Percentiles rank a stretch among this genome's conserved stretches.
phyloP scores from a whole-genome alignment of 2,113 vertebrate species.

The Nettapus auritus region DNA sequence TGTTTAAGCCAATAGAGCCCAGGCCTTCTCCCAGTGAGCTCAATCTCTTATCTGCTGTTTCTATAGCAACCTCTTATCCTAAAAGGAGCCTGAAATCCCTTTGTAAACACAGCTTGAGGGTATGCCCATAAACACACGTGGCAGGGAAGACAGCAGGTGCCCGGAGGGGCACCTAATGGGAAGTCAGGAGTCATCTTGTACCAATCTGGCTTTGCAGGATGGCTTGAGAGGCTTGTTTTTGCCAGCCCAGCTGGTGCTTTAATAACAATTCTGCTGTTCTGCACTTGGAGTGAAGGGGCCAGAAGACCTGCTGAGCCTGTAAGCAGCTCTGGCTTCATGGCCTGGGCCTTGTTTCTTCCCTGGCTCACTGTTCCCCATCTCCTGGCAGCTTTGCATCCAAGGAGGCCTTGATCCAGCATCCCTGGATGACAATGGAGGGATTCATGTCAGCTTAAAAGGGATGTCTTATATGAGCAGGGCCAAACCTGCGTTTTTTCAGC shows the following conservation, averaged over 20 bases:
- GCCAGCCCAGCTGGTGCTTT: slow-evolving; percentile 37
- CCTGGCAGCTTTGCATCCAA: not conserved
- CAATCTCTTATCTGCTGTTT: slow-evolving; percentile 48
- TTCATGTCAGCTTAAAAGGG: not conserved
- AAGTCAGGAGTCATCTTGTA: slow-evolving; percentile 24
- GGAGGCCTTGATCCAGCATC: not conserved
- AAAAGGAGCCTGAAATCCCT: slow-evolving; percentile 49
- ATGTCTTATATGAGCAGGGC: not conserved
- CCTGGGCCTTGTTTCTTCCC: not conserved
- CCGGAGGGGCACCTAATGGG: not conserved
- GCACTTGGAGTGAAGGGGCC: not conserved
- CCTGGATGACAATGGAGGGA: not conserved
- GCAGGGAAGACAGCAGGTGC: not conserved
- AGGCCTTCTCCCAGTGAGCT: slow-evolving; percentile 9
- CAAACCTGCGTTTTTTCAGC: not conserved
- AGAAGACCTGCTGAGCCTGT: not conserved
- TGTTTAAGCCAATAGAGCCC: slow-evolving; percentile 10
- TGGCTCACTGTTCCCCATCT: not conserved
- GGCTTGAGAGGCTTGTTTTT: slow-evolving; percentile 21
- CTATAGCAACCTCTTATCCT: slow-evolving; percentile 63
- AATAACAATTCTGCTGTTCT: not conserved
- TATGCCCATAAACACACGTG: not conserved
- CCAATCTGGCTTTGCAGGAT: not conserved
- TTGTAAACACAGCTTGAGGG: slow-evolving; percentile 53
- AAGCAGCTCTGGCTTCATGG: not conserved